These are phyloP conservation scores for Pocillopora damicornis DNA, from an alignment of 64 coral and sea anemone species.

Conservation along the genomic window DNA sequence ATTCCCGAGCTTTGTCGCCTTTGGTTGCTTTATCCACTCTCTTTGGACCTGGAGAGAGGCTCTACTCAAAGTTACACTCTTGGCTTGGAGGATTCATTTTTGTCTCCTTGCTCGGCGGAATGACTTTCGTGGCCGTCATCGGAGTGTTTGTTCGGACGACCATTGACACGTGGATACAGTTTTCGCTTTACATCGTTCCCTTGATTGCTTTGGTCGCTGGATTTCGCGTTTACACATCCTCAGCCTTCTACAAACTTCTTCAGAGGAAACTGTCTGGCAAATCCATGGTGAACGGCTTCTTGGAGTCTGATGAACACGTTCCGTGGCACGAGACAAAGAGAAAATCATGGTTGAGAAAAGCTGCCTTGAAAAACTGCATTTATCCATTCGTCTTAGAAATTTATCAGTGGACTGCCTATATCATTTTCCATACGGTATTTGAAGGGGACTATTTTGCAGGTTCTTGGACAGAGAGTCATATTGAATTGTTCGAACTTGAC, in stretches of 20 bases:
- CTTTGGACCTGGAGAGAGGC: constrained; percentile 71
- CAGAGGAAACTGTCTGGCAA: constrained; percentile 49
- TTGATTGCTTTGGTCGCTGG: constrained; percentile 67
- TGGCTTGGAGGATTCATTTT: constrained; percentile 50
- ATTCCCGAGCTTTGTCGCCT: constrained; percentile 53
- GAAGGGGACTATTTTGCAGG: constrained; percentile 63
- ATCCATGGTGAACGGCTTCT: constrained; percentile 37
- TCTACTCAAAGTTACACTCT: constrained; percentile 15
- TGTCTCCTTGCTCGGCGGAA: constrained; percentile 20
- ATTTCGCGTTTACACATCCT: constrained; percentile 60
- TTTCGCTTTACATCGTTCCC: constrained; percentile 89
- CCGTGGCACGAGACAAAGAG: constrained; percentile 66
- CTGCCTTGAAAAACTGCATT: constrained; percentile 85
- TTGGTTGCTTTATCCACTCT: constrained; percentile 51
- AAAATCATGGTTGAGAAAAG: constrained; percentile 49
- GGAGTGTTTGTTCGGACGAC: constrained; percentile 88
- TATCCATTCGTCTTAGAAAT: constrained; percentile 77
- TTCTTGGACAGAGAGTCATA: constrained; percentile 37
- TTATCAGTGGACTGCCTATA: constrained; percentile 86
- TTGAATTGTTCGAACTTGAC: constrained; percentile 33
- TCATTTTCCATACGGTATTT: constrained; percentile 50
- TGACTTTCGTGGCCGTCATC: constrained; percentile 76
- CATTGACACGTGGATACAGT: constrained; percentile 97
- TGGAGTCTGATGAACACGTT: constrained; percentile 45
- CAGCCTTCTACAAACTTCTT: constrained; percentile 61